Evolutionary conservation across 2,113 vertebrate genomes (phyloP).

Genomic region (Saccopteryx leptura): DNA sequence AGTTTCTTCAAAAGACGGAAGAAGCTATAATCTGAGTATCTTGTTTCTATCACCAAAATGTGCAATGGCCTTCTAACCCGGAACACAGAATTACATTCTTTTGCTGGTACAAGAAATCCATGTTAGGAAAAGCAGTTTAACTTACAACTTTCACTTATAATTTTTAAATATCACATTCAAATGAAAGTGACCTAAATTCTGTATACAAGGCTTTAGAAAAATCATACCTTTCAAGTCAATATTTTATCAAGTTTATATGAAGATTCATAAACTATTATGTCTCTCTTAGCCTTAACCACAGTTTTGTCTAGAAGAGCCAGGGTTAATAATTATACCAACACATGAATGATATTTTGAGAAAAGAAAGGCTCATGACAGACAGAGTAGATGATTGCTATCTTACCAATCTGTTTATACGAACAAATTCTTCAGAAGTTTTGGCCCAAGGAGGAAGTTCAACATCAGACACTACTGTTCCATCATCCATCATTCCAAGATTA

Average conservation of each 20-base stretch:
- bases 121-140: constrained; percentile 12
- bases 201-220: background rate
- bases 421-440: constrained; percentile 98
- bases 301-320: background rate
- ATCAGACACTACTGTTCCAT: constrained; percentile 96
- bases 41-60: constrained; percentile 45
- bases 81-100: background rate
- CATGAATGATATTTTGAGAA: constrained; percentile 66
- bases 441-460: constrained; percentile 99
- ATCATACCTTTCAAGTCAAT: background rate
- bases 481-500: constrained; percentile 99
- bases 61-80: background rate
- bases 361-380: constrained; percentile 62
- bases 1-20: constrained; percentile 18
- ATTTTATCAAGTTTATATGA: background rate
- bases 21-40: background rate
- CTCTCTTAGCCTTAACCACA: constrained; percentile 41
- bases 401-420: constrained; percentile 98
- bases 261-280: background rate
- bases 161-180: constrained; percentile 27
- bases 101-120: background rate
- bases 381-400: constrained; percentile 83
- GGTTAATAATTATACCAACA: constrained; percentile 68
- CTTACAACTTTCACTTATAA: background rate
- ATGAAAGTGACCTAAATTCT: constrained; percentile 35